phyloP scores from a whole-genome alignment of 2,888 invertebrate genomes.

The Onchidella celtica region DNA sequence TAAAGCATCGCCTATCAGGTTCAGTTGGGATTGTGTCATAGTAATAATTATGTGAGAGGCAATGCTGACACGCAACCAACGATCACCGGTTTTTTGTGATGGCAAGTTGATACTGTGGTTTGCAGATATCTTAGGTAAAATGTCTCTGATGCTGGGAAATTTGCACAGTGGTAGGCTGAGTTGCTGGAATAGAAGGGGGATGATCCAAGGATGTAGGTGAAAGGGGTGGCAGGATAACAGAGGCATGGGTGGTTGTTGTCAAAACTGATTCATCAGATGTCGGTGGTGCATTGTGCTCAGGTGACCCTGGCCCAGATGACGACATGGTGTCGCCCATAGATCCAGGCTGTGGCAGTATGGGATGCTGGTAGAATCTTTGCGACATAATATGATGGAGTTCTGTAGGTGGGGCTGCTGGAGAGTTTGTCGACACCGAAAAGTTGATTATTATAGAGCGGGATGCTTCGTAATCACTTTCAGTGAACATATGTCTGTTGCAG shows the following conservation, averaged over 20 bases:
- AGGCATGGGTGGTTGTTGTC: background rate
- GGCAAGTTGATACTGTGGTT: background rate
- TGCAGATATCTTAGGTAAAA: background rate
- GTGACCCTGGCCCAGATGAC: background rate
- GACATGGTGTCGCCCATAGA: background rate
- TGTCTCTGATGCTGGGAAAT: background rate
- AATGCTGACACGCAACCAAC: background rate
- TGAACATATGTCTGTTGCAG: background rate
- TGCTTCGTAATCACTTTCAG: background rate
- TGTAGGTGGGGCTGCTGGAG: background rate
- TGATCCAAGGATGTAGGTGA: background rate
- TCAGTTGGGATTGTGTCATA: background rate
- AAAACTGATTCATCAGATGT: background rate
- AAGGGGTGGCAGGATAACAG: background rate
- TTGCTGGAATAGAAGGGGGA: background rate
- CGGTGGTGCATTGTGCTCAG: background rate
- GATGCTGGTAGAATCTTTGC: background rate
- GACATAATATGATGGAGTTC: background rate
- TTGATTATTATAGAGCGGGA: background rate
- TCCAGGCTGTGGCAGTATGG: background rate
- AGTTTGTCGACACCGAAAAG: background rate
- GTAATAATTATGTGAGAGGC: background rate
- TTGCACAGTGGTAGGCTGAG: background rate
- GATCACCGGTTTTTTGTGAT: background rate
- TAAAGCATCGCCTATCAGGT: background rate